Evolutionary conservation across 2,797 vertebrate species (phyloP).

Genomic region (Karalla daura): DNA sequence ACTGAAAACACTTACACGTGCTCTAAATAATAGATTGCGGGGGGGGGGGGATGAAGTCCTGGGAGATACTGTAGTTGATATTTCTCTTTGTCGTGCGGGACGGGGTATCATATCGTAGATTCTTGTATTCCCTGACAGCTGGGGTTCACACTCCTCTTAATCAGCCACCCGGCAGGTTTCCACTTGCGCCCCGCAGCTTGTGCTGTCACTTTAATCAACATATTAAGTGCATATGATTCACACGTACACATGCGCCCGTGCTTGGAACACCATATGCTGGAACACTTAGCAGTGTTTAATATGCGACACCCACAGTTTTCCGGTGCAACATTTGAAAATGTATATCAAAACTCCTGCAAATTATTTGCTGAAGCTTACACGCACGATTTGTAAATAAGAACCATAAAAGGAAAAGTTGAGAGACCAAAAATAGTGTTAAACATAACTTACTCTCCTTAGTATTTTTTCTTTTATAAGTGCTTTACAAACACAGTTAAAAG

Average conservation of each 20-base stretch:
- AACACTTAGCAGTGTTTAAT: neutral
- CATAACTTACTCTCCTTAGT: neutral
- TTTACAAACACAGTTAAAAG: neutral
- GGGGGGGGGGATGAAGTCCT: conserved; percentile 58
- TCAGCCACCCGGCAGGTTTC: conserved; percentile 23
- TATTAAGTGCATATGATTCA: conserved; percentile 19
- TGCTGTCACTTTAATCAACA: conserved; percentile 19
- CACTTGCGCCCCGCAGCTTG: conserved; percentile 9
- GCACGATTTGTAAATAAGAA: neutral
- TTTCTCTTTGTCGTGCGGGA: conserved; percentile 69
- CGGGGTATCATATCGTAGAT: conserved; percentile 51
- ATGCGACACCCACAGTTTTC: too few species aligned
- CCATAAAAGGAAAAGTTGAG: neutral
- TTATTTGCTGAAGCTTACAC: neutral
- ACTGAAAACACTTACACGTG: conserved; percentile 80
- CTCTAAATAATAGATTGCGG: conserved; percentile 80
- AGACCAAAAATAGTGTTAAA: neutral
- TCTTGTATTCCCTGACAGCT: conserved; percentile 47
- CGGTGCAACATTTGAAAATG: neutral
- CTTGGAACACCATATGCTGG: neutral
- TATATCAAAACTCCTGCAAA: neutral
- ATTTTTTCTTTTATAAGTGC: neutral
- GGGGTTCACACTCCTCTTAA: conserved; percentile 31
- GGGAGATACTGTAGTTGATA: conserved; percentile 70
- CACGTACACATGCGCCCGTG: conserved; percentile 6